A percentile compares a stretch with the other conserved stretches of the same genome.
These are phyloP conservation scores for Gymnorhina tibicen DNA, from an alignment of 2,113 vertebrate genomes.

Conservation along the genomic window DNA sequence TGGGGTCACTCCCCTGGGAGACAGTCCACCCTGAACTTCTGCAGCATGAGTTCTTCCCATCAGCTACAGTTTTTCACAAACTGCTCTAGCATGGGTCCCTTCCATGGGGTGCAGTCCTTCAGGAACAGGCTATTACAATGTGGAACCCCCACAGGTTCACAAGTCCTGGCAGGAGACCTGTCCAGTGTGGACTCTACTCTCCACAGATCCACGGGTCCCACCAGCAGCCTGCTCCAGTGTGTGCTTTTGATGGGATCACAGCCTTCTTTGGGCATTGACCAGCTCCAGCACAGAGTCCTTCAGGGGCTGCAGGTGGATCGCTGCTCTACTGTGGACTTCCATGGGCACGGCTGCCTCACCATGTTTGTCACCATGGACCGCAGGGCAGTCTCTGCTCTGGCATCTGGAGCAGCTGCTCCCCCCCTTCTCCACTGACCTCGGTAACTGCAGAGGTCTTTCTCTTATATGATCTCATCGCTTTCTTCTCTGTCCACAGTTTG, in stretches of 20 bases:
- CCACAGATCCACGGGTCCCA: neutral
- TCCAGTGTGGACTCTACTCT: neutral
- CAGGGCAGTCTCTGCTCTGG: neutral
- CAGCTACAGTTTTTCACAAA: neutral
- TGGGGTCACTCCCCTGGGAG: neutral
- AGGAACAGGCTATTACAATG: neutral
- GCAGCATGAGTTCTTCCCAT: neutral
- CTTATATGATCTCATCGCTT: neutral
- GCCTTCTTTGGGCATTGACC: neutral
- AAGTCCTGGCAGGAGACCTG: neutral
- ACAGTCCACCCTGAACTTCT: neutral
- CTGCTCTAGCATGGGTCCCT: neutral
- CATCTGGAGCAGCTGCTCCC: neutral
- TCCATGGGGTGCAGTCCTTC: neutral
- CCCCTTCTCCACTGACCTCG: neutral
- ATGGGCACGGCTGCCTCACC: neutral
- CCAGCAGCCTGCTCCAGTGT: neutral
- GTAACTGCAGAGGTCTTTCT: neutral
- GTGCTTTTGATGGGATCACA: neutral
- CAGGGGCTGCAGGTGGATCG: neutral
- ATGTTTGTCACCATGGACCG: neutral
- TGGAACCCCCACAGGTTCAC: neutral
- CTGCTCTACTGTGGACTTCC: neutral
- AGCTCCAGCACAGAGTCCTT: rapidly evolving
- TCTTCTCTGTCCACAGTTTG: neutral